Conservation (phyloP, 2,888 invertebrate species). For the Chrysolina haemoptera region DNA sequence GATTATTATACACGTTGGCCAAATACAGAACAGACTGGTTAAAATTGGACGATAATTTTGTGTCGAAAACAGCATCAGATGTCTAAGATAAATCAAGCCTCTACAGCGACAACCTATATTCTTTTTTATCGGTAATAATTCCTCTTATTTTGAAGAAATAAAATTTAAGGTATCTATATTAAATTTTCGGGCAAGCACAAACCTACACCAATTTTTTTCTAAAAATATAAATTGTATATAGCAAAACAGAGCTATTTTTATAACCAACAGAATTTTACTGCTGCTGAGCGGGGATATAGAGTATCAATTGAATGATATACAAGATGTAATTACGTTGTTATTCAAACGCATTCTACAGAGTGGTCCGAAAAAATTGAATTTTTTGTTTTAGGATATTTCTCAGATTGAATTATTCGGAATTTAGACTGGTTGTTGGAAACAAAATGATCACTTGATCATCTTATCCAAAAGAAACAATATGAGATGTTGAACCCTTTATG, state of each 20-base stretch:
- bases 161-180: background rate
- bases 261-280: background rate
- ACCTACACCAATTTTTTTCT: background rate
- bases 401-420: background rate
- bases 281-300: background rate
- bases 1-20: too few species aligned
- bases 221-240: slow-evolving; percentile 5
- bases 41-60: too few species aligned
- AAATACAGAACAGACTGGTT: too few species aligned
- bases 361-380: background rate
- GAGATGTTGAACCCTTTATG: too few species aligned
- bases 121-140: too few species aligned
- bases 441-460: background rate
- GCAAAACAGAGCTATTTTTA: slow-evolving; percentile 13
- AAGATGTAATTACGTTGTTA: background rate
- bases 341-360: background rate
- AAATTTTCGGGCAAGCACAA: background rate
- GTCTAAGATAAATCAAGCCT: too few species aligned
- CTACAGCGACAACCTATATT: too few species aligned
- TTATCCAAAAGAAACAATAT: too few species aligned
- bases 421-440: too few species aligned
- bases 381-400: background rate
- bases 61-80: too few species aligned
- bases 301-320: slow-evolving; percentile 2
- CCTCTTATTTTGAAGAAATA: background rate